Percentiles rank a stretch among this genome's conserved stretches.
phyloP scores from a whole-genome alignment of 2,113 vertebrate species.

The Talpa occidentalis region DNA sequence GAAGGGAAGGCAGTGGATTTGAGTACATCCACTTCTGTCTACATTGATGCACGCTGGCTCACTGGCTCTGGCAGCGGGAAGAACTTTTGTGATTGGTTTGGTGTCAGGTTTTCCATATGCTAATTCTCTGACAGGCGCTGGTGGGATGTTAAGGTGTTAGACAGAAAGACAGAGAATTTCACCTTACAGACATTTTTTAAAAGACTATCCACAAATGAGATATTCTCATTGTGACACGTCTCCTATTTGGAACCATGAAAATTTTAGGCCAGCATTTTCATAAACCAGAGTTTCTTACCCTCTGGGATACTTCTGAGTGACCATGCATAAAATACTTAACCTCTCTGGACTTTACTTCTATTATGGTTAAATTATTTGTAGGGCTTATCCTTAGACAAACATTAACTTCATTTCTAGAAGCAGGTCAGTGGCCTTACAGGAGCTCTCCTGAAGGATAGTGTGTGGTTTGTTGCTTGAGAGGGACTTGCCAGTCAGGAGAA shows the following conservation, averaged over 20 bases:
- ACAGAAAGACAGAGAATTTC: neutral
- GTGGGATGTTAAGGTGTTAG: constrained; percentile 13
- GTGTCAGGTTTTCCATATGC: constrained; percentile 20
- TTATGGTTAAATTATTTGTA: constrained; percentile 14
- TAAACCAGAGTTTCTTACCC: constrained; percentile 12
- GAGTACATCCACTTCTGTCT: neutral
- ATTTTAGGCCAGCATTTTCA: constrained; percentile 5
- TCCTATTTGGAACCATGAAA: constrained; percentile 3
- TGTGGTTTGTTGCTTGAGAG: neutral
- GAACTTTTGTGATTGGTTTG: neutral
- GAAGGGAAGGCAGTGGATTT: neutral
- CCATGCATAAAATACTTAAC: neutral
- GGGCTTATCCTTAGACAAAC: neutral
- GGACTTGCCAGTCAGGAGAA: neutral
- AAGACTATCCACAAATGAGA: too few species aligned
- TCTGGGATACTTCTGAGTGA: neutral
- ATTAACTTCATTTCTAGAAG: neutral
- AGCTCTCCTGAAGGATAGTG: neutral
- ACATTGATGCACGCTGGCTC: neutral
- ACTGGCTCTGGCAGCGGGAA: neutral
- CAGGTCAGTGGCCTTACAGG: neutral
- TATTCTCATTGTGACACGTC: neutral
- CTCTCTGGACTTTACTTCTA: neutral
- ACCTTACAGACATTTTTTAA: neutral
- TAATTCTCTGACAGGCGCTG: neutral